These are phyloP conservation scores for Steinernema hermaphroditum DNA, from an alignment of 2,888 invertebrate genomes.

Conservation along the genomic window DNA sequence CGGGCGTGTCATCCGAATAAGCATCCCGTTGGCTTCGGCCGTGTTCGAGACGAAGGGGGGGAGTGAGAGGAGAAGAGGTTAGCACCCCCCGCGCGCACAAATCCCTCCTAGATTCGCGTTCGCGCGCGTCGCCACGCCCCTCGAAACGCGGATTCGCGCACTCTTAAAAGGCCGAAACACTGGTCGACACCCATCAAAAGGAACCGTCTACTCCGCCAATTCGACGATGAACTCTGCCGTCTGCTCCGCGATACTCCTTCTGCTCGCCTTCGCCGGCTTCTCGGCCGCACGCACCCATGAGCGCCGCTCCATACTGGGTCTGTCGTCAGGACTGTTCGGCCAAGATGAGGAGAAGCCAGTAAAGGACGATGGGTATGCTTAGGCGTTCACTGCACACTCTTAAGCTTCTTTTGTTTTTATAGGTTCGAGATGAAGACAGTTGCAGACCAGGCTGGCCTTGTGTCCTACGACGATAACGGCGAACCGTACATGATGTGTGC, in stretches of 20 bases:
- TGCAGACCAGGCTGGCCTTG: neutral
- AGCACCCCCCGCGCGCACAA: neutral
- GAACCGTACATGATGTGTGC: slow-evolving; percentile 23
- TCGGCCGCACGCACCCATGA: neutral
- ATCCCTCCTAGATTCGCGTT: neutral
- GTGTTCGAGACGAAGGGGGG: no score
- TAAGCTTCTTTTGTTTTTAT: no score
- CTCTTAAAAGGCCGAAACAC: slow-evolving; percentile 12
- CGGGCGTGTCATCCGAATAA: no score
- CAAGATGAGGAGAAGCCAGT: neutral
- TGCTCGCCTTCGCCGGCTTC: neutral
- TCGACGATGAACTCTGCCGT: neutral
- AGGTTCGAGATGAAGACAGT: neutral
- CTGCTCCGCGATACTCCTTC: neutral
- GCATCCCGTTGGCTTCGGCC: no score
- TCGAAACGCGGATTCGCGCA: slow-evolving; percentile 8
- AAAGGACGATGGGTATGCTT: neutral
- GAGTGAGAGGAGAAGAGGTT: neutral
- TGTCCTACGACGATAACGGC: slow-evolving; percentile 7
- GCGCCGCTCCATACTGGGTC: neutral
- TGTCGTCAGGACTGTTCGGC: neutral
- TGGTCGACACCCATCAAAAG: neutral
- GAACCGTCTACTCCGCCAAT: neutral
- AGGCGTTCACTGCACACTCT: no score
- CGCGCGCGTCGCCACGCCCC: slow-evolving; percentile 7